phyloP scores from a whole-genome alignment of 2,888 invertebrate species.

The Coelogynopora nodosa region DNA sequence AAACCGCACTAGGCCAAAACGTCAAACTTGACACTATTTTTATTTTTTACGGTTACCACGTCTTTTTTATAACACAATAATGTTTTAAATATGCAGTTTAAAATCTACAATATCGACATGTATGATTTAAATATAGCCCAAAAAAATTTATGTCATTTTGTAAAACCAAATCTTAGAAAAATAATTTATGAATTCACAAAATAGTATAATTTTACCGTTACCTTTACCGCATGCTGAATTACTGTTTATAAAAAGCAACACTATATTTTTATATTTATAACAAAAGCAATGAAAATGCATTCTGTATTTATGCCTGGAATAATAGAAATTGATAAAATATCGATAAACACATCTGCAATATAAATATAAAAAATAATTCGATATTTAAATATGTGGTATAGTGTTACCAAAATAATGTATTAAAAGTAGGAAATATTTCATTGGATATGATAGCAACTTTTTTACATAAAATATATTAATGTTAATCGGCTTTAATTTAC shows the following conservation, averaged over 20 bases:
- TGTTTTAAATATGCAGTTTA: slow-evolving; percentile 3
- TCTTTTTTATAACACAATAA: neutral
- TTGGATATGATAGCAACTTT: neutral
- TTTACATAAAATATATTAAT: neutral
- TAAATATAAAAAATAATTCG: neutral
- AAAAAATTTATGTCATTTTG: neutral
- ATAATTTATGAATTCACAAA: neutral
- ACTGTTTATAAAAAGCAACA: slow-evolving; percentile 20
- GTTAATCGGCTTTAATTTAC: neutral
- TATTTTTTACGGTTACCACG: neutral
- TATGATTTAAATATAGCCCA: neutral
- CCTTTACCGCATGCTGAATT: neutral
- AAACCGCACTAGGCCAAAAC: neutral
- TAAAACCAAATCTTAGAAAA: neutral
- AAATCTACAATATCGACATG: neutral
- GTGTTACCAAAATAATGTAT: slow-evolving; percentile 23
- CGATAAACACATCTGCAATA: neutral
- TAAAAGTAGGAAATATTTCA: neutral
- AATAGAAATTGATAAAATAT: neutral
- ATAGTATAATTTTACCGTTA: neutral
- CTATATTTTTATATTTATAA: neutral
- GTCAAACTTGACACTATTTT: neutral
- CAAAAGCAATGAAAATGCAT: neutral
- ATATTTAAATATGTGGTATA: neutral
- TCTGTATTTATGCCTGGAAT: neutral